A percentile compares a stretch with the other conserved stretches of the same genome.
phyloP scores from a whole-genome alignment of 2,797 vertebrate genomes.

The Hyperoplus immaculatus region DNA sequence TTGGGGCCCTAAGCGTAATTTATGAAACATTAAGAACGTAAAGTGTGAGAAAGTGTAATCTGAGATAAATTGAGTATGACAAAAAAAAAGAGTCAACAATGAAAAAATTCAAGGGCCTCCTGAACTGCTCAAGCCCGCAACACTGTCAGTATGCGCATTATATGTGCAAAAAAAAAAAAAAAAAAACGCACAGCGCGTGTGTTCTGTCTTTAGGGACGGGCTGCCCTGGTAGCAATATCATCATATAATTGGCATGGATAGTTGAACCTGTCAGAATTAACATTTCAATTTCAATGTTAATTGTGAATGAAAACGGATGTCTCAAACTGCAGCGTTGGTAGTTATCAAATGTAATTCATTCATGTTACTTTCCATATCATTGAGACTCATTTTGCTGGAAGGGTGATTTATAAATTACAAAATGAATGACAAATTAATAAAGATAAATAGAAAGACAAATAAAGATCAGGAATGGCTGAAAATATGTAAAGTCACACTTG shows the following conservation, averaged over 20 bases:
- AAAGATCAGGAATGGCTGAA: slow-evolving; percentile 6
- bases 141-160: too few species aligned
- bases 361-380: not conserved
- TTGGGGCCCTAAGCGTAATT: too few species aligned
- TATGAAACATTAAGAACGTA: too few species aligned
- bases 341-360: not conserved
- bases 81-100: too few species aligned
- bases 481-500: not conserved
- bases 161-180: too few species aligned
- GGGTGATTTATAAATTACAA: not conserved
- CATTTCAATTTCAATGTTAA: not conserved
- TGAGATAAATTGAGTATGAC: too few species aligned
- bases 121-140: too few species aligned
- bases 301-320: not conserved
- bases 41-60: too few species aligned
- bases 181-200: too few species aligned
- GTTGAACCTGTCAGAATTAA: not conserved
- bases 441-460: not conserved
- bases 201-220: too few species aligned
- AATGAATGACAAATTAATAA: not conserved
- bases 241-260: not conserved
- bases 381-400: not conserved
- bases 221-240: too few species aligned
- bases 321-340: not conserved
- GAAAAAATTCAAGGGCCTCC: too few species aligned